Evolutionary conservation across 2,113 vertebrate species (phyloP).

Genomic region (Vulpes vulpes): DNA sequence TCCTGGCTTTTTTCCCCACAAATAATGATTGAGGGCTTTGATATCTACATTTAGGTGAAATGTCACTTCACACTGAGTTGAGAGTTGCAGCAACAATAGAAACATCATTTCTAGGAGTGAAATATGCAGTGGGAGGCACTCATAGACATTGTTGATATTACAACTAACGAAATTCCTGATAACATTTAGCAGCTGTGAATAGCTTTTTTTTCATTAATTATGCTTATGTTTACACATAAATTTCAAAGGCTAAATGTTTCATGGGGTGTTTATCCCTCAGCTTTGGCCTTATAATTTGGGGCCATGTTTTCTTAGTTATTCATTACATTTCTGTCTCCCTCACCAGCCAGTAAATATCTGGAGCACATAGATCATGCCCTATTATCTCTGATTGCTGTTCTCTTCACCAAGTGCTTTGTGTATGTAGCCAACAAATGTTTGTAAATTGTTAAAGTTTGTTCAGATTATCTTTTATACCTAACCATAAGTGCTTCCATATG

Average conservation of each 20-base stretch:
- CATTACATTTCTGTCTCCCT: not conserved
- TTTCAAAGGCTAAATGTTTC: not conserved
- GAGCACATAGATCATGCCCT: not conserved
- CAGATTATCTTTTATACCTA: not conserved
- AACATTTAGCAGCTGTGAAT: not conserved
- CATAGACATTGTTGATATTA: not conserved
- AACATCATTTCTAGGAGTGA: not conserved
- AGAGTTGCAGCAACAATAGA: not conserved
- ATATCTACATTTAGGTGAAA: not conserved
- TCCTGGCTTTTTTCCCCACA: not conserved
- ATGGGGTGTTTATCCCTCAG: not conserved
- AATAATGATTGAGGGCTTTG: not conserved
- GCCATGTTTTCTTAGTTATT: not conserved
- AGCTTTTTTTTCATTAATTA: not conserved
- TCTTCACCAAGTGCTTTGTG: not conserved
- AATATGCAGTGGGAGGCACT: not conserved
- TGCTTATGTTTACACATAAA: not conserved
- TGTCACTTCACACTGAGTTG: not conserved
- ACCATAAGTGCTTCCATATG: conserved; percentile 10
- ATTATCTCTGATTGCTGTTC: not conserved
- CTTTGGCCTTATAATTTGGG: not conserved
- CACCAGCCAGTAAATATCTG: not conserved
- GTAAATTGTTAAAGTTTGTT: not conserved
- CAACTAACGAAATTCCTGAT: not conserved
- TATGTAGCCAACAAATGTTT: not conserved